Evolutionary conservation across 37 sponge, comb jelly and placozoan species (phyloP), one percentile per base, ranked within the genome.

Genomic region (Trichoplax adhaerens): DNA sequence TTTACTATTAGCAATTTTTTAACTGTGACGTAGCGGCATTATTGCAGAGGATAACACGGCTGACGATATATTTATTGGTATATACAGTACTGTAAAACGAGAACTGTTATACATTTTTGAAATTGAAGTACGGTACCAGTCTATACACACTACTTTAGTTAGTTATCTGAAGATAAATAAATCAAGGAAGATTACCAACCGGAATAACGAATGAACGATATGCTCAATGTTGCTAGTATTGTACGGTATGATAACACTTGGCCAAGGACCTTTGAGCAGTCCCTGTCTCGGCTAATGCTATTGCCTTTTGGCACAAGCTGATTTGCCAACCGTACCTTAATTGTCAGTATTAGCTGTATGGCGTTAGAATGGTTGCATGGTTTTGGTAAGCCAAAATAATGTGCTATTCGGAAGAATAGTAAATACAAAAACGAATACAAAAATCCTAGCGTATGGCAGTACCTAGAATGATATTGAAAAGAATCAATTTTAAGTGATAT

Each of bases 281-380:
- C n/a, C 58, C 3, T 10, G 51, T 29, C 29, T 29, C 29, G 29
- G 29, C 29, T 29, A 29, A 29, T 29, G 29, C 29, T 29, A 29
- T 29, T 29, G 29, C 29, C 29, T 29, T 29, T 29, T 29, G 29
- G 29, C 29, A 29, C 29, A 29, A 29, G 29, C 29, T 29, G 29
- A 29, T 29, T 29, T 29, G 29, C 29, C 2, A 3, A 58, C 48
- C 72, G 50, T 2, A 76, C 77, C 68, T 68, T 80, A 1, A 80
- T 7, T 58, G 81, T 77, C 51, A 67, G 58, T 29, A 76, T 51
- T 5, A 76, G 76, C 55, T 76, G 76, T 12, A 77, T 54, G 1
- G 81, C 76, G 62, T 80, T 76, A 3, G 81, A 69, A 29, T 71
- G 64, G 8, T 70, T 61, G 48, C 70, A 66, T 55, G 76, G 65